Percentiles rank a stretch among this genome's conserved stretches.
Conservation (phyloP, 2,113 vertebrate species). For the Labeo catla region DNA sequence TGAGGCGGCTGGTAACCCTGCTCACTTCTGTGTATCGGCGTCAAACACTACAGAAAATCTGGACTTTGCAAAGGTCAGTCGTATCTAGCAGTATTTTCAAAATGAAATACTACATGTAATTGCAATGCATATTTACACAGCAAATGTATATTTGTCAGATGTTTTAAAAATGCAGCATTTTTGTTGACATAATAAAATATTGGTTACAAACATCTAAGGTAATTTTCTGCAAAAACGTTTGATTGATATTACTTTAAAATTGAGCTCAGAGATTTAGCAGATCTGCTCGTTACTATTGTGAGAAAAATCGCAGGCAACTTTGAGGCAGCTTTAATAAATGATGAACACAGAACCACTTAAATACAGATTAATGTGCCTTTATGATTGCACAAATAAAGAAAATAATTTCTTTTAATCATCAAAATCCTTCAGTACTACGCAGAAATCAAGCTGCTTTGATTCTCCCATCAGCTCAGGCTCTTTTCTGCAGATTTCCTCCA, state of each 20-base stretch:
- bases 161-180: background rate
- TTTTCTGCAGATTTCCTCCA: constrained; percentile 31
- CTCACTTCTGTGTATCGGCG: background rate
- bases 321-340: background rate
- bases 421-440: background rate
- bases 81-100: background rate
- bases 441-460: background rate
- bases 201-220: background rate
- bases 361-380: background rate
- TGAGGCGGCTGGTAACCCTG: background rate
- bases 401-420: background rate
- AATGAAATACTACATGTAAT: background rate
- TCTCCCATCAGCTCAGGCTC: background rate
- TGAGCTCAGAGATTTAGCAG: background rate
- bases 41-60: background rate
- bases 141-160: background rate
- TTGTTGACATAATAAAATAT: background rate
- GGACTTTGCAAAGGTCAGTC: constrained; percentile 9
- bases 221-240: background rate
- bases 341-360: background rate
- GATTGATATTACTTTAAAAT: background rate
- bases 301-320: background rate
- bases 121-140: background rate
- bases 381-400: background rate
- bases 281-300: background rate